A percentile compares a stretch with the other conserved stretches of the same genome.
These are phyloP conservation scores for Peucedramus taeniatus DNA, from an alignment of 2,113 vertebrate genomes.

Conservation along the genomic window DNA sequence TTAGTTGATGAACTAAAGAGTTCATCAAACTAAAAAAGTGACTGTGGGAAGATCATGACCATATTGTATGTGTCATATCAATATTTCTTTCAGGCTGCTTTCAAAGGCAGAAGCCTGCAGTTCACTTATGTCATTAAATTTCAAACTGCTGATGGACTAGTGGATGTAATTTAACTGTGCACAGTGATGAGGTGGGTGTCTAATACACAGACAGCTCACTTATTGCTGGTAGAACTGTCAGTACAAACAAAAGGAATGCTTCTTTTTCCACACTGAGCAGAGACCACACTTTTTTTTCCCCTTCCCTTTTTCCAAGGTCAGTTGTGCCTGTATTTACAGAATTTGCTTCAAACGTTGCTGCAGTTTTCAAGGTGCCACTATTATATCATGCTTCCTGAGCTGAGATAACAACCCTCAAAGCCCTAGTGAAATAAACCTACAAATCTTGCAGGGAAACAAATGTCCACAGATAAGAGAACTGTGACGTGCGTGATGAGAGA, in stretches of 20 bases:
- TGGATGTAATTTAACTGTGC: neutral
- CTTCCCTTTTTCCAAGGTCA: neutral
- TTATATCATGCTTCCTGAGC: neutral
- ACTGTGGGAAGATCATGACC: neutral
- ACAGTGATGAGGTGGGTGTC: neutral
- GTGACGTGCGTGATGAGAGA: neutral
- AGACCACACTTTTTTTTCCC: neutral
- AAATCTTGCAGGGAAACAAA: slow-evolving; percentile 37
- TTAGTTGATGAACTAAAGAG: too few relatives aligned
- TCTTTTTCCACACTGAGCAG: neutral
- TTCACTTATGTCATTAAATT: neutral
- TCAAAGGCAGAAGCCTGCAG: neutral
- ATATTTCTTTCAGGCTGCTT: neutral
- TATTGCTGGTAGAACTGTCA: neutral
- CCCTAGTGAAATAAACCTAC: slow-evolving; percentile 8
- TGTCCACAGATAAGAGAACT: slow-evolving; percentile 35
- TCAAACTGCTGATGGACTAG: neutral
- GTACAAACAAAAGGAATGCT: neutral
- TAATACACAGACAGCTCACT: neutral
- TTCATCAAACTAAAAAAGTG: neutral
- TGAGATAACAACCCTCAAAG: neutral
- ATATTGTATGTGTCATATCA: neutral
- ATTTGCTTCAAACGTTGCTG: neutral
- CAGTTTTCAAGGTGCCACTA: slow-evolving; percentile 10
- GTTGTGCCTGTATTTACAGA: neutral